Base-by-base conservation (phyloP, 2,888 invertebrate genomes). In the Dendrolimus pini region DNA sequence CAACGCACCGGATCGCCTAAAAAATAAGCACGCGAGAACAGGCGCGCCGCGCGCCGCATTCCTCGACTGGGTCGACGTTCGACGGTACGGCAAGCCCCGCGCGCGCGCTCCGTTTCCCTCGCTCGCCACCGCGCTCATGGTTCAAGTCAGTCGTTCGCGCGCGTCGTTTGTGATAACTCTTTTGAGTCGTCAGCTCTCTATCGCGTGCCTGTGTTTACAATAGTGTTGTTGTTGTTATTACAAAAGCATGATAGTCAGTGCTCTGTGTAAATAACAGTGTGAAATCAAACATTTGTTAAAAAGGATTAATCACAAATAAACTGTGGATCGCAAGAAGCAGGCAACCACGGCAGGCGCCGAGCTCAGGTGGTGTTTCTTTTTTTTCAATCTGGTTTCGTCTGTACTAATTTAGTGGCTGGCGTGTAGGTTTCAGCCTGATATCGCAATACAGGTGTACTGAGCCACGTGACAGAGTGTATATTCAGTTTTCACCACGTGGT, bases 1-100 rank as follows among this genome's bases (percentile, higher is more conserved):
- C 70, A 71, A n/a, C 54, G n/a, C 70, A 56, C 60, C 56, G 66
- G 65, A 64, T 74, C 71, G 70, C 74, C 75, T 75, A 82, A 85
- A 85, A 83, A 85, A 78, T 74, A 77, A 77, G 76, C 74, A 78
- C 75, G 78, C 82, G 79, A 80, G 82, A 86, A 83, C 83, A 77
- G 79, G 83, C 85, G 80, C 80, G 86, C 82, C 84, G 83, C 85
- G 80, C 80, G 86, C 82, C 84, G 80, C 88, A 87, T 87, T 87
- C 87, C 86, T 78, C 82, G 82, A 83, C 82, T 84, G 80, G 86
- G 86, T 85, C 85, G 87, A 79, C 86, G 82, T 9, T 53, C 53
- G 78, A 78, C 77, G 76, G 79, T 78, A 73, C 78, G 77, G 71
- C 70, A 53, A 57, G 72, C 77, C 69, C 75, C 69, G 65, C 75